Evolutionary conservation across 35 echinoderm and acorn worm genomes (phyloP), one percentile per base, ranked within the genome.

Genomic region (Nesometra sesokonis): DNA sequence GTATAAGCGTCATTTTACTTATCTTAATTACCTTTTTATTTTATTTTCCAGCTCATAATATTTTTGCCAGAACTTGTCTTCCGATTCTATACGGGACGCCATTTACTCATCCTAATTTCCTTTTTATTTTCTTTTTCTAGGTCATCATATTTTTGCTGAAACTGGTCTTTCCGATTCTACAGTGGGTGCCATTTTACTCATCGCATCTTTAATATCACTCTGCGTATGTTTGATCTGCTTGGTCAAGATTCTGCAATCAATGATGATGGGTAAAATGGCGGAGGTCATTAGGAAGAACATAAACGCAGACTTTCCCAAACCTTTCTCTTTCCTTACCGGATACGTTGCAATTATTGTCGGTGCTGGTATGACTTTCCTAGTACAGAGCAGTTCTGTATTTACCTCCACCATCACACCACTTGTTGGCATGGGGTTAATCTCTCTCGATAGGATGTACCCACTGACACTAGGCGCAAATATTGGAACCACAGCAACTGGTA

Each of bases 381-480:
- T 98, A 21, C 95, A 98, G 76, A 98, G 95, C 38, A 98, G 95
- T 80, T 98, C 95, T 0, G 88, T 98, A 39, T 98, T 98, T 80
- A 98, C 95, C 27, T 98, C 95, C 0, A 90, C 95, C 0, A 86
- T 98, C 30, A 98, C 95, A 0, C 95, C 95, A 0, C 90, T 98
- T 1, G 95, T 98, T 3, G 95, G 95, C 3, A 93, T 97, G 32
- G 95, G 95, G 5, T 92, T 97, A 36, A 93, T 97, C 79, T 89
- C 89, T 15, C 36, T 95, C n/a, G 93, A 95, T 30, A 39, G 93
- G 29, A 85, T 95, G 86, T 95, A 91, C 87, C 93, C 93, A 2
- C 84, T 95, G 36, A 95, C 93, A 33, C 82, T 95, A 9, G 93
- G 93, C 17, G 87, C 93, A 0, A 95, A 95, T 47, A 92, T 95